Base-by-base conservation (phyloP, 2,797 vertebrate species). In the Lepilemur ruficaudatus region DNA sequence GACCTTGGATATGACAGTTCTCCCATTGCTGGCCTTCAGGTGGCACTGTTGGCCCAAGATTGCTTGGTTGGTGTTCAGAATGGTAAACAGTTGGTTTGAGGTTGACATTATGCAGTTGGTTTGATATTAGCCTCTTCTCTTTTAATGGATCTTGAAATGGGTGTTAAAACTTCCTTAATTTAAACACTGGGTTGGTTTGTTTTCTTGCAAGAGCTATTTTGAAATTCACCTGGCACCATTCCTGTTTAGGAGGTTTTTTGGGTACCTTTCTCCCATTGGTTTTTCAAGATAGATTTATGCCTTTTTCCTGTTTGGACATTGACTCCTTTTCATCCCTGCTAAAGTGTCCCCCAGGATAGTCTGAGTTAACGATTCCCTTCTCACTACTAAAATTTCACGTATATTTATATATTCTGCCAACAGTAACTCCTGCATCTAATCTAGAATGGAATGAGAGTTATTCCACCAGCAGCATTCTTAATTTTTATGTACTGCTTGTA, bases 1-100 rank as follows among this genome's bases (percentile, higher is more conserved):
- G 14, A 52, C 12, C 57, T 30, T 28, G 63, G 32, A 4, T 13
- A 73, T 5, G 7, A 50, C 55, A 13, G 5, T n/a, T 91, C 52
- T 97, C 78, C 94, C 88, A 14, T 32, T 55, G 17, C 57, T 73
- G 83, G 93, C 98, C 98, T 91, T 95, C 80, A 95, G 98, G 87
- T 95, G 98, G 97, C 97, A 86, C 75, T 96, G 8, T 95, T 95
- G 83, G 32, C 95, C 89, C 65, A 81, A 73, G 76, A 88, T 78
- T 75, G 80, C 87, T 63, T 80, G 22, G 48, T 65, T 63, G 65
- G 55, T 69, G 12, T 72, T 85, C 7, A 65, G 11, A 50, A 59
- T 78, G 50, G 38, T 41, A 41, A 90, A 8, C 69, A 57, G 8
- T 57, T 57, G 23, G 25, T 84, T 80, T 67, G 67, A 94, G 46